Conservation (phyloP, 2,113 vertebrate genomes). For the Danionella cerebrum region DNA sequence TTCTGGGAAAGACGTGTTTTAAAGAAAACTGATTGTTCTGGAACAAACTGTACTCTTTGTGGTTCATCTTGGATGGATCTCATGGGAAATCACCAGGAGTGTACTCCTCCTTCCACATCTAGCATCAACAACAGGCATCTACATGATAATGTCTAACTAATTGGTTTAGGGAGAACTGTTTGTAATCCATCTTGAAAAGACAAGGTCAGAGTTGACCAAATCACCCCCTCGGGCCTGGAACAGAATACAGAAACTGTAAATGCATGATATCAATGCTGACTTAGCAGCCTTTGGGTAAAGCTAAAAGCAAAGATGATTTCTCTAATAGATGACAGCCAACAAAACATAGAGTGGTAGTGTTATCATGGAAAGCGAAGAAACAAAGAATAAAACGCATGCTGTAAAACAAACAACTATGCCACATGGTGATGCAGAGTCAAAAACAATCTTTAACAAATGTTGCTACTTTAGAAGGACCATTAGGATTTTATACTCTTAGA, state of each 20-base stretch:
- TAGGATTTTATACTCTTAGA: too few relatives aligned
- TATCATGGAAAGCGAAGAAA: not conserved
- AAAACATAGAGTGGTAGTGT: not conserved
- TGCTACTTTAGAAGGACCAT: too few relatives aligned
- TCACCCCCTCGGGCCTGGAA: conserved; percentile 18
- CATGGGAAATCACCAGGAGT: conserved; percentile 26
- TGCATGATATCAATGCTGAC: not conserved
- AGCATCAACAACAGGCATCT: conserved; percentile 31
- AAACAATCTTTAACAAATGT: too few relatives aligned
- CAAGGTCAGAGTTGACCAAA: conserved; percentile 38
- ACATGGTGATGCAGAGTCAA: too few relatives aligned
- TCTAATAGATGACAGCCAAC: not conserved
- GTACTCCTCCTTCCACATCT: too few relatives aligned
- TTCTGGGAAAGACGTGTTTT: conserved; percentile 6
- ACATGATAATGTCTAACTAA: conserved; percentile 39
- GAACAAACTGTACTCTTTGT: not conserved
- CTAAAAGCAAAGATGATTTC: conserved; percentile 5
- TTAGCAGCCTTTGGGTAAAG: conserved; percentile 2
- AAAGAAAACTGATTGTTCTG: not conserved
- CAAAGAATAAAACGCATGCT: too few relatives aligned
- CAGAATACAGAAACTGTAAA: conserved; percentile 10
- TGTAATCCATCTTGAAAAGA: conserved; percentile 32
- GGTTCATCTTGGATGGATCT: not conserved
- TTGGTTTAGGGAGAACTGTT: conserved; percentile 34
- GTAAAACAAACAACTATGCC: too few relatives aligned